Evolutionary conservation across 2,888 invertebrate species (phyloP).

Genomic region (Danaus chrysippus): DNA sequence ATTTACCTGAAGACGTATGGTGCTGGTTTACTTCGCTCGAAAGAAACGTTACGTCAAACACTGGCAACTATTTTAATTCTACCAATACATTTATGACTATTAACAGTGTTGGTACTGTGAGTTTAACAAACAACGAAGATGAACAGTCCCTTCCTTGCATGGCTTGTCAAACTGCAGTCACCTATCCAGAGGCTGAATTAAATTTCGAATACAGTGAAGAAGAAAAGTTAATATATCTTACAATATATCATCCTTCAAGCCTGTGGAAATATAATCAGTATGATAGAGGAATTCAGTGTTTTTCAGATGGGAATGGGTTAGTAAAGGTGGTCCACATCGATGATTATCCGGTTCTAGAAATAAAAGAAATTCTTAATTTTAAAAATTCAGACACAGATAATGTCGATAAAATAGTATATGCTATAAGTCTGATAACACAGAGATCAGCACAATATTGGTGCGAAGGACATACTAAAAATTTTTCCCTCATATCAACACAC

Average conservation of each 20-base stretch:
- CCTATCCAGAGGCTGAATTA: conserved; percentile 52
- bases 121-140: conserved; percentile 40
- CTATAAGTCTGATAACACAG: conserved; percentile 70
- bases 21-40: conserved; percentile 54
- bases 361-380: conserved; percentile 23
- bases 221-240: conserved; percentile 61
- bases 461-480: conserved; percentile 76
- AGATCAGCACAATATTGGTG: conserved; percentile 83
- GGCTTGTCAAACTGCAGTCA: conserved; percentile 59
- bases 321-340: conserved; percentile 65
- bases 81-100: conserved; percentile 46
- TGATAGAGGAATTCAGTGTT: conserved; percentile 78
- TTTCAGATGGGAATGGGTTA: conserved; percentile 79
- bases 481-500: conserved; percentile 68
- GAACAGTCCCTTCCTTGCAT: conserved; percentile 49
- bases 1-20: conserved; percentile 47
- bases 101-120: conserved; percentile 52
- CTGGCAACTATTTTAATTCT: conserved; percentile 9
- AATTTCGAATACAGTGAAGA: conserved; percentile 53
- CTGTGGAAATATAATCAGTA: conserved; percentile 69
- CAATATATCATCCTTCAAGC: conserved; percentile 77
- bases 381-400: conserved; percentile 24
- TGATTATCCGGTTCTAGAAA: conserved; percentile 46
- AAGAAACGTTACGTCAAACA: neutral
- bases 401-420: conserved; percentile 67